Conservation (phyloP, 2,888 invertebrate species). For the Drosophila monieri region DNA sequence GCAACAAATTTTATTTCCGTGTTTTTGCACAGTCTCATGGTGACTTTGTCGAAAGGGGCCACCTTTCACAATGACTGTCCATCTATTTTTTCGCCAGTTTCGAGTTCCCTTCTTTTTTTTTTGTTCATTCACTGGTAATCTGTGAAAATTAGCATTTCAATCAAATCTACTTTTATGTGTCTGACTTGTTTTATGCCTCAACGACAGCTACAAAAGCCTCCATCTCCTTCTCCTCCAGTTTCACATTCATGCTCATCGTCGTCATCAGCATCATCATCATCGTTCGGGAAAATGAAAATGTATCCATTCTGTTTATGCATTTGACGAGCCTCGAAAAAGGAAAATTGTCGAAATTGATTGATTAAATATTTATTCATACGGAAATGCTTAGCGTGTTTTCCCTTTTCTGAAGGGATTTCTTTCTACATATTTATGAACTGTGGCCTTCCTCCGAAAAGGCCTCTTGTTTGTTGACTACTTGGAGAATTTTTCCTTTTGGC, state of each 20-base stretch:
- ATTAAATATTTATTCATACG: constrained; percentile 51
- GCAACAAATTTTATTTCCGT: background rate
- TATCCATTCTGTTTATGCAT: constrained; percentile 51
- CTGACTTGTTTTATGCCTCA: constrained; percentile 71
- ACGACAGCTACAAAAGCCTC: constrained; percentile 37
- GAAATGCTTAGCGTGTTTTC: constrained; percentile 60
- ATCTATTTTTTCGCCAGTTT: constrained; percentile 19
- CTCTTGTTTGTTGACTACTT: constrained; percentile 24
- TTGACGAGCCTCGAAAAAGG: constrained; percentile 44
- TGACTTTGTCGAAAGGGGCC: constrained; percentile 31
- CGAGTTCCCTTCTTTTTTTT: constrained; percentile 29
- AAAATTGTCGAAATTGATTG: constrained; percentile 50
- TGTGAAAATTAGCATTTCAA: constrained; percentile 76
- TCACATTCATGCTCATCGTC: constrained; percentile 7
- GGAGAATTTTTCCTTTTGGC: constrained; percentile 15
- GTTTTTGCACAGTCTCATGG: constrained; percentile 6
- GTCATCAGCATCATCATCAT: constrained; percentile 31
- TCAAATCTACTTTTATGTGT: constrained; percentile 76
- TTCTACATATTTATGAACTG: constrained; percentile 43
- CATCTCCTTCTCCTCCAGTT: constrained; percentile 8
- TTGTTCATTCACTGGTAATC: constrained; percentile 31
- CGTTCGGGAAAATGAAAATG: constrained; percentile 47
- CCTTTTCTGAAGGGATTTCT: constrained; percentile 19
- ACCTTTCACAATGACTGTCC: constrained; percentile 25
- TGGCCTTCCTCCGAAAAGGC: constrained; percentile 7